Percentiles rank a stretch among this genome's conserved stretches.
Evolutionary conservation across 2,797 vertebrate species (phyloP).

Genomic region (Gouania willdenowi): DNA sequence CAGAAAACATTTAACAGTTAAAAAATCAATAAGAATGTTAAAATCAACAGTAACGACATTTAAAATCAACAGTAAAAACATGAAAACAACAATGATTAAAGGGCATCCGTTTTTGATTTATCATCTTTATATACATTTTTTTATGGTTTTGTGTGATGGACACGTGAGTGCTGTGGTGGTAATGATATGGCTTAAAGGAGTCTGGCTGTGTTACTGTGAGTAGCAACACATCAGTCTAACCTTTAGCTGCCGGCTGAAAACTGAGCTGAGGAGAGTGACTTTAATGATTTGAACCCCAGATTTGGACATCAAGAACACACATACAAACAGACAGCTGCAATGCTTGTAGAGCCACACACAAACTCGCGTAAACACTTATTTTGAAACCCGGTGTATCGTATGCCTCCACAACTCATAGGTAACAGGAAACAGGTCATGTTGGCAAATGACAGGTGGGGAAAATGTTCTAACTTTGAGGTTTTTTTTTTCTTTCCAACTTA

Average conservation of each 20-base stretch:
- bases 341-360: constrained; percentile 18
- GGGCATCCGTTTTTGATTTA: no score
- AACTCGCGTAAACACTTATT: constrained; percentile 28
- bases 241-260: constrained; percentile 72
- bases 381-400: constrained; percentile 49
- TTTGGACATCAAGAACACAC: constrained; percentile 35
- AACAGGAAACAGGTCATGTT: constrained; percentile 54
- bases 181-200: constrained; percentile 50
- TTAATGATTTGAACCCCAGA: constrained; percentile 59
- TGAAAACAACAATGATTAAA: no score
- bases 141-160: constrained; percentile 39
- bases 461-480: constrained; percentile 17
- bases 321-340: constrained; percentile 32
- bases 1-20: no score
- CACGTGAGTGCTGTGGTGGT: constrained; percentile 38
- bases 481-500: not conserved
- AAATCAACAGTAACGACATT: no score
- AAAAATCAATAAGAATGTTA: no score
- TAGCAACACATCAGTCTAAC: constrained; percentile 66
- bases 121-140: no score
- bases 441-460: constrained; percentile 49
- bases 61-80: no score
- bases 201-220: constrained; percentile 62
- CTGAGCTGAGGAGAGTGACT: constrained; percentile 53
- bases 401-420: constrained; percentile 35